Evolutionary conservation across 2,888 invertebrate genomes (phyloP).

Genomic region (Meiosimyza decipiens): DNA sequence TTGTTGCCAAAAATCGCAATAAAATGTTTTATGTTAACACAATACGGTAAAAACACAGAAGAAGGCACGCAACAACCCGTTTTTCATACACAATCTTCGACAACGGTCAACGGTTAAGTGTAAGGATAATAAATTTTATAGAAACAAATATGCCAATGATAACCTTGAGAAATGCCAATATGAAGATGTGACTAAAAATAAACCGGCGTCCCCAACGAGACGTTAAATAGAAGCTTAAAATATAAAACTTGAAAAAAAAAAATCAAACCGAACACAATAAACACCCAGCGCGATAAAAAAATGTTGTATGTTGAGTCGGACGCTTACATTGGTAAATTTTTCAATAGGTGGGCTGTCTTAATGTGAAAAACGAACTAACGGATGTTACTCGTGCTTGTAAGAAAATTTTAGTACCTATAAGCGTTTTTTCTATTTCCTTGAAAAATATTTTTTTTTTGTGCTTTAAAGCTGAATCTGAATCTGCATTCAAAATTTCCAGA

Average conservation of each 20-base stretch:
- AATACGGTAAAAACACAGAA: not conserved
- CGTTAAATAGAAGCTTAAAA: conserved; percentile 2
- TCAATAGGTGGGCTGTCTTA: no score
- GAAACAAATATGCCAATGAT: conserved; percentile 2
- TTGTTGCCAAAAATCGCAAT: no score
- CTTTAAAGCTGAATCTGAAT: no score
- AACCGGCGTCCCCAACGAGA: not conserved
- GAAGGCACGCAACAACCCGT: not conserved
- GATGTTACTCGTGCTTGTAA: no score
- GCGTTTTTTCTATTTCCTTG: no score
- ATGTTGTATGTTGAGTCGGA: not conserved
- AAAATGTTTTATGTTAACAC: no score
- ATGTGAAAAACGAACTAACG: no score
- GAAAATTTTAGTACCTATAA: no score
- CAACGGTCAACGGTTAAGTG: conserved; percentile 1
- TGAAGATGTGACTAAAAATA: conserved; percentile 7
- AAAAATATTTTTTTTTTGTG: no score
- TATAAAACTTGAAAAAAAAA: not conserved
- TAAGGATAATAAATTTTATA: conserved; percentile 16
- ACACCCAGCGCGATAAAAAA: not conserved
- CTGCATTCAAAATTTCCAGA: not conserved
- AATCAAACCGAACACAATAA: not conserved
- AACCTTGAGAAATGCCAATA: conserved; percentile 14
- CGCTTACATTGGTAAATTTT: no score
- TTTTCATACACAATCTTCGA: not conserved